These are phyloP conservation scores for Osmerus mordax DNA, from an alignment of 2,113 vertebrate species.

Conservation along the genomic window DNA sequence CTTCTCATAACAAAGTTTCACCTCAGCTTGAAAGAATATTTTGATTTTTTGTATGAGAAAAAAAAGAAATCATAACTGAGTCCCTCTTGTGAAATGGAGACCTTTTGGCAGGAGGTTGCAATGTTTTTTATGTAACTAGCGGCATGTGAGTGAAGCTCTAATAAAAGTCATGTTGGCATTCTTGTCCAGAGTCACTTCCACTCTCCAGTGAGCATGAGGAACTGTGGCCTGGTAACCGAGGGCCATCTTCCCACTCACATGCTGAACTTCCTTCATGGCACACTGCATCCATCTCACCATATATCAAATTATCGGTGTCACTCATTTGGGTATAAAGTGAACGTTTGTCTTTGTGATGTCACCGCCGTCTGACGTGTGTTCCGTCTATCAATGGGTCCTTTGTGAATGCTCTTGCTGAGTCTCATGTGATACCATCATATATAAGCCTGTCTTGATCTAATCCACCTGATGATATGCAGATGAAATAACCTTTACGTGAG, in stretches of 20 bases:
- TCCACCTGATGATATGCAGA: conserved; percentile 42
- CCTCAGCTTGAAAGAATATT: conserved; percentile 28
- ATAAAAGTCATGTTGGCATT: conserved; percentile 1
- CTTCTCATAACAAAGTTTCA: conserved; percentile 42
- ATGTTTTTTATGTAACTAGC: conserved; percentile 4
- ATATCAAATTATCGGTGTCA: conserved; percentile 33
- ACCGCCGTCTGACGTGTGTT: conserved; percentile 27
- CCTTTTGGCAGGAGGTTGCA: not conserved
- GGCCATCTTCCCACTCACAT: conserved; percentile 10
- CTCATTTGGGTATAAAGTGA: conserved; percentile 32
- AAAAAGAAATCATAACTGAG: not conserved
- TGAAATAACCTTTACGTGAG: conserved; percentile 26
- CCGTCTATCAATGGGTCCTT: conserved; percentile 35
- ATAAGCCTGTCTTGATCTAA: conserved; percentile 44
- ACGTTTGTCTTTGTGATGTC: conserved; percentile 25
- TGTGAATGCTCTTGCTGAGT: conserved; percentile 27
- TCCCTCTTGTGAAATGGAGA: not conserved
- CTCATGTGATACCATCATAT: conserved; percentile 44
- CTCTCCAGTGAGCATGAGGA: not conserved
- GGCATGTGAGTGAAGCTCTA: not conserved
- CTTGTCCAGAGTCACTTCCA: conserved; percentile 14
- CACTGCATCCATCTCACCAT: conserved; percentile 22
- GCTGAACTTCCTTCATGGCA: conserved; percentile 19
- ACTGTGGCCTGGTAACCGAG: conserved; percentile 25
- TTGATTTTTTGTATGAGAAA: conserved; percentile 20